Conservation (phyloP, 1,140 invertebrate species). For the Plectrocnemia conspersa region DNA sequence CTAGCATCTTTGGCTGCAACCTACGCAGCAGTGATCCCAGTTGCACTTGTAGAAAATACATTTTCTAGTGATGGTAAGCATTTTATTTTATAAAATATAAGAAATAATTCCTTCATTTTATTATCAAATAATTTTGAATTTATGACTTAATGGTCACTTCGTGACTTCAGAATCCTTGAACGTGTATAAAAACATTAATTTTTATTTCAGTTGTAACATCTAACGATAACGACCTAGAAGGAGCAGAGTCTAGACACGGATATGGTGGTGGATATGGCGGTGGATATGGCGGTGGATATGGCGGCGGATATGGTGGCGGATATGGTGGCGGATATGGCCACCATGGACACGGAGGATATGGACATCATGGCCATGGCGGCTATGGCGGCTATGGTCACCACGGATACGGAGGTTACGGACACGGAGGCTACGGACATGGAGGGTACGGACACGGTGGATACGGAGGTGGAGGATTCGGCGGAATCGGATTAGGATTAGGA, state of each 20-base stretch:
- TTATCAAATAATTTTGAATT: no score
- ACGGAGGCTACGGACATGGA: neutral
- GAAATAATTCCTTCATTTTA: no score
- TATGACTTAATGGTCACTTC: no score
- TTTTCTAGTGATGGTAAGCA: no score
- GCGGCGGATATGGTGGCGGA: neutral
- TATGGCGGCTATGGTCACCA: neutral
- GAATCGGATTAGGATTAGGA: neutral
- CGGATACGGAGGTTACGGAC: neutral
- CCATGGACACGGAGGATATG: constrained; percentile 2
- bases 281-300: neutral
- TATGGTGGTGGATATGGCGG: neutral
- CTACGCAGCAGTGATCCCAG: no score
- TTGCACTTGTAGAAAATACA: no score
- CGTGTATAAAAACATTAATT: no score
- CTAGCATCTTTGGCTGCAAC: no score
- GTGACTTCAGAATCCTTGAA: no score
- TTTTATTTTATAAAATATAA: no score
- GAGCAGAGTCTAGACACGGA: constrained; percentile 1
- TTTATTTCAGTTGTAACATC: no score
- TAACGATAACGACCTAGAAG: no score
- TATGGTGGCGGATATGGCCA: constrained; percentile 1
- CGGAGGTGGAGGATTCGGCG: constrained; percentile 1
- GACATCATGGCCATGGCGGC: neutral
- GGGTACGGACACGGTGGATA: constrained; percentile 1